Base-by-base conservation (phyloP, 2,797 vertebrate species). In the Botia kubotai region DNA sequence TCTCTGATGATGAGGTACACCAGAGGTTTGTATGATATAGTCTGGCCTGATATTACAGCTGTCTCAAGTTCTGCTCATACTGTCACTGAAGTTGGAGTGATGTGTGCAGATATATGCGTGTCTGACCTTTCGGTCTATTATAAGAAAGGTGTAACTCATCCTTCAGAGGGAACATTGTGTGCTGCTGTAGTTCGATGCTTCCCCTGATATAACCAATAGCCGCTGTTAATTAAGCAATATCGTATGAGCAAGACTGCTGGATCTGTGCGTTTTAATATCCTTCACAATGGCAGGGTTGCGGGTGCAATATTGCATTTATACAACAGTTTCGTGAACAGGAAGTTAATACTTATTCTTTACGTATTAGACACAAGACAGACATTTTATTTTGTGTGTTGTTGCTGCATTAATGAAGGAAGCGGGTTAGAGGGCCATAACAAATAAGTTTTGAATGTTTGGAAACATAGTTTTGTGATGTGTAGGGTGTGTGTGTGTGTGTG, bases 111-210 rank as follows among this genome's bases (percentile, higher is more conserved):
- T 68, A 58, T 26, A 26, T 26, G 46, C 23, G 53, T 21, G 17
- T 50, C 43, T 36, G 55, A 78, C 66, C 76, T 78, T 62, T 70
- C 39, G 48, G 39, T 60, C 16, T 69, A 68, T 68, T 77, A 46
- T 46, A 69, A 70, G 39, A 8, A 60, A 33, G 43, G 4, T 60
- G 67, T 36, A 70, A 57, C 21, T 58, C 16, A 77, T 69, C 52
- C 65, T 53, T 77, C 53, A 69, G 13, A 69, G 33, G 21, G 52
- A 77, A 69, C 66, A 69, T 3, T 60, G 12, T 23, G 6, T 60
- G 66, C 39, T 50, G n/a, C 17, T 77, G 2, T 68, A 68, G 33
- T 57, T 46, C 46, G 14, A 48, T 68, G 46, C 26, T 10, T 52
- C 60, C 33, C 19, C 17, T 26, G 66, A 21, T 67, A 48, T 75